Evolutionary conservation across 2,113 vertebrate genomes (phyloP).

Genomic region (Leuciscus idus): DNA sequence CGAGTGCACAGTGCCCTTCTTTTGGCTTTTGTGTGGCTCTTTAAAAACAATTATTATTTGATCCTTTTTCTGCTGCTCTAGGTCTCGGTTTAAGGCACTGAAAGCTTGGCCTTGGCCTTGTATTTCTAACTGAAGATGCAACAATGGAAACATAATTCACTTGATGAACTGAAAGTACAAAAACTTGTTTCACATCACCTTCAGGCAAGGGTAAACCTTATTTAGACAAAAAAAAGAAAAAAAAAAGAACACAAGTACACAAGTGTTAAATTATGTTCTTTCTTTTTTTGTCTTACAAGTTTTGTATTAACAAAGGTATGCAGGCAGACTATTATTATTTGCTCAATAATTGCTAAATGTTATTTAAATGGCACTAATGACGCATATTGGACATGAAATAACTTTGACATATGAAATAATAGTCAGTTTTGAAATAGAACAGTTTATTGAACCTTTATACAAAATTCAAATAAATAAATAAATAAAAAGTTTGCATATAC

Average conservation of each 20-base stretch:
- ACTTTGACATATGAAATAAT: not conserved
- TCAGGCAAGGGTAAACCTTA: slow-evolving; percentile 19
- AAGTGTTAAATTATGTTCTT: too few relatives aligned
- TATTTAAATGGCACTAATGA: not conserved
- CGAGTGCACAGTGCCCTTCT: slow-evolving; percentile 23
- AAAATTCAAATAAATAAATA: too few relatives aligned
- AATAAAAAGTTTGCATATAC: too few relatives aligned
- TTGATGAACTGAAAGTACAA: slow-evolving; percentile 14
- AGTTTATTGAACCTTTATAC: not conserved
- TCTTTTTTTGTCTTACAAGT: too few relatives aligned
- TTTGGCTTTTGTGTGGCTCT: slow-evolving; percentile 50
- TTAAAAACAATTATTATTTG: slow-evolving; percentile 21
- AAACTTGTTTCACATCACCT: slow-evolving; percentile 43
- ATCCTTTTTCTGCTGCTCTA: slow-evolving; percentile 35
- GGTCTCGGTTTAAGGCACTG: slow-evolving; percentile 26
- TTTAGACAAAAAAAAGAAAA: not conserved
- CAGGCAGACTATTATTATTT: not conserved
- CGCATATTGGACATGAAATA: not conserved
- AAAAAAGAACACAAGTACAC: not conserved
- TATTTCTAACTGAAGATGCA: slow-evolving; percentile 50
- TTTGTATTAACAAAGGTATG: not conserved
- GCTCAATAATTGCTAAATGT: not conserved
- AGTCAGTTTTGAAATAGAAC: not conserved
- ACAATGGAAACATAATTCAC: slow-evolving; percentile 45
- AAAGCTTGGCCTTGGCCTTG: slow-evolving; percentile 53